A percentile compares a stretch with the other conserved stretches of the same genome.
Evolutionary conservation across 2,888 invertebrate genomes (phyloP).

Genomic region (Drosophila stalkeri): DNA sequence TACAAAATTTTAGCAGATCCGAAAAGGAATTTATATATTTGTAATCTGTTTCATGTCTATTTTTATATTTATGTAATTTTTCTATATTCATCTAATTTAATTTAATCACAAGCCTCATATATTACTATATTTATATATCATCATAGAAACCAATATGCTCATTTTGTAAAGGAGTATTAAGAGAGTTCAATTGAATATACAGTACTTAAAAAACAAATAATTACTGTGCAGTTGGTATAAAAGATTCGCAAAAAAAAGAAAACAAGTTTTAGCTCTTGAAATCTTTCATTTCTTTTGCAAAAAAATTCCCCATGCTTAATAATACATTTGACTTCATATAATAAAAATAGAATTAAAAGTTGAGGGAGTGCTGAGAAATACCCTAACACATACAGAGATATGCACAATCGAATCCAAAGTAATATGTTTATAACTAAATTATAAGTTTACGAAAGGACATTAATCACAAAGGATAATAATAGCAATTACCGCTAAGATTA

Average conservation of each 20-base stretch:
- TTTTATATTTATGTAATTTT: background rate
- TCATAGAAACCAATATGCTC: background rate
- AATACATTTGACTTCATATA: background rate
- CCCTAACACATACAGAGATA: background rate
- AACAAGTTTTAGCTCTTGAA: constrained; percentile 4
- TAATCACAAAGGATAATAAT: background rate
- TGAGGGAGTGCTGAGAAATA: background rate
- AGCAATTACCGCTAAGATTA: background rate
- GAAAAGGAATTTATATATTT: background rate
- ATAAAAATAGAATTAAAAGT: background rate
- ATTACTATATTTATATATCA: background rate
- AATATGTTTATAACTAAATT: background rate
- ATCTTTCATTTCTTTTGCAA: background rate
- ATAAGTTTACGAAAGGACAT: background rate
- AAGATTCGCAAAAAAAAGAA: background rate
- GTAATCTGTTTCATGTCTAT: background rate
- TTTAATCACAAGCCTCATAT: background rate
- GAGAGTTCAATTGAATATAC: background rate
- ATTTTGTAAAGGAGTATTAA: background rate
- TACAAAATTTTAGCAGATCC: background rate
- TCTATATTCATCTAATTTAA: background rate
- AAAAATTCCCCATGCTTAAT: background rate
- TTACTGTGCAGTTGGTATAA: background rate
- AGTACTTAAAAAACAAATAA: background rate
- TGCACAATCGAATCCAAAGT: too few relatives aligned